A percentile compares a stretch with the other conserved stretches of the same genome.
phyloP scores from a whole-genome alignment of 2,888 invertebrate species.

The Cylloceria caligata region DNA sequence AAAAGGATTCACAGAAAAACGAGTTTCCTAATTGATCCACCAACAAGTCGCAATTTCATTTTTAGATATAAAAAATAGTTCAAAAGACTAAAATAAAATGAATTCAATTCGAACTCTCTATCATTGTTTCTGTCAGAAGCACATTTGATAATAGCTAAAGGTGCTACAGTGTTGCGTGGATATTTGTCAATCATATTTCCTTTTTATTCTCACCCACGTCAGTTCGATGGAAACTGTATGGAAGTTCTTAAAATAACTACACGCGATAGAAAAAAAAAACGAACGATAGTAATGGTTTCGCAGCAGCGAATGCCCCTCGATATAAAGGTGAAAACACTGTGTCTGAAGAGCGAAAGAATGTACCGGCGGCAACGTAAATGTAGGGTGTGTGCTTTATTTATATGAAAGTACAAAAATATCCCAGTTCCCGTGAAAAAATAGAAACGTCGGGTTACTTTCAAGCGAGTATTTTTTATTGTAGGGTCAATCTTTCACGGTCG shows the following conservation, averaged over 20 bases:
- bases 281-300: not conserved
- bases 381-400: slow-evolving; percentile 22
- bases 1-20: not conserved
- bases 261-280: not conserved
- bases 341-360: slow-evolving; percentile 12
- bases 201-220: not conserved
- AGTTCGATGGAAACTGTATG: slow-evolving; percentile 19
- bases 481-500: slow-evolving; percentile 20
- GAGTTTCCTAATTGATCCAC: not conserved
- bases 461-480: slow-evolving; percentile 8
- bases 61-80: not conserved
- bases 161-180: not conserved
- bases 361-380: slow-evolving; percentile 1
- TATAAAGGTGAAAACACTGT: slow-evolving; percentile 10
- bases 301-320: not conserved
- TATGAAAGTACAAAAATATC: slow-evolving; percentile 28
- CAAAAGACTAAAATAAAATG: not conserved
- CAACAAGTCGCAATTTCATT: not conserved
- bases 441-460: slow-evolving; percentile 8
- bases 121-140: not conserved
- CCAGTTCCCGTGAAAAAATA: slow-evolving; percentile 2
- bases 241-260: slow-evolving; percentile 29
- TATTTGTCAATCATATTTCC: slow-evolving; percentile 8
- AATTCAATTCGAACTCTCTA: not conserved
- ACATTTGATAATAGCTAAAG: not conserved